Evolutionary conservation across 2,113 vertebrate genomes (phyloP).

Genomic region (Willisornis vidua): DNA sequence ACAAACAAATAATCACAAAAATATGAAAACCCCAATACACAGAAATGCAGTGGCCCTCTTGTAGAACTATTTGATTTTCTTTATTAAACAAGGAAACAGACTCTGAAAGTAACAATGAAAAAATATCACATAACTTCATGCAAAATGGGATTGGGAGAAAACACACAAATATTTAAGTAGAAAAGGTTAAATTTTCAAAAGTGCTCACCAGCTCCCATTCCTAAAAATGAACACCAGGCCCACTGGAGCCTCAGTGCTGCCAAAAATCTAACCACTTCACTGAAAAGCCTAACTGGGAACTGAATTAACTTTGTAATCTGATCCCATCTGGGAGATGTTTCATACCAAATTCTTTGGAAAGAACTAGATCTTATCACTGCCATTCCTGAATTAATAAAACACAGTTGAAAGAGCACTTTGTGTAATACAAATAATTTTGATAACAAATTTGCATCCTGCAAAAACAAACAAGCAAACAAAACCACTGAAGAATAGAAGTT

Average conservation of each 20-base stretch:
- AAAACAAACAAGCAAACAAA: neutral
- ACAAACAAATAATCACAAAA: conserved; percentile 19
- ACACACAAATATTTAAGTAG: conserved; percentile 27
- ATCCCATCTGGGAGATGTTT: neutral
- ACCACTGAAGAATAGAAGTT: accelerated
- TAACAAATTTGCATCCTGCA: neutral
- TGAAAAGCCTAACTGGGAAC: conserved; percentile 5
- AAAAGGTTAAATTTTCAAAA: conserved; percentile 41
- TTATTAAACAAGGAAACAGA: neutral
- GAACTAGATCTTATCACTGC: conserved; percentile 7
- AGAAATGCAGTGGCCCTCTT: neutral
- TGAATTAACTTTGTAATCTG: conserved; percentile 34
- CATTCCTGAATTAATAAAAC: conserved; percentile 23
- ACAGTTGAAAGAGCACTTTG: neutral
- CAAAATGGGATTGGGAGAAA: neutral
- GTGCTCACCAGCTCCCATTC: neutral
- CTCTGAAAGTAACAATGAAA: neutral
- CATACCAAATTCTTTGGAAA: conserved; percentile 33
- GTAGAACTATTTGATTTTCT: conserved; percentile 10
- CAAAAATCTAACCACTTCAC: conserved; percentile 45
- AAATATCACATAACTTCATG: neutral
- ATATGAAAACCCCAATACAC: neutral
- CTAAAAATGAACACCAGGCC: conserved; percentile 43
- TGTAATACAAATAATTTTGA: neutral
- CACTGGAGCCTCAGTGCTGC: neutral